Percentiles rank a stretch among this genome's conserved stretches.
Evolutionary conservation across 2,888 invertebrate species (phyloP).

Genomic region (Cacoxenus indagator): DNA sequence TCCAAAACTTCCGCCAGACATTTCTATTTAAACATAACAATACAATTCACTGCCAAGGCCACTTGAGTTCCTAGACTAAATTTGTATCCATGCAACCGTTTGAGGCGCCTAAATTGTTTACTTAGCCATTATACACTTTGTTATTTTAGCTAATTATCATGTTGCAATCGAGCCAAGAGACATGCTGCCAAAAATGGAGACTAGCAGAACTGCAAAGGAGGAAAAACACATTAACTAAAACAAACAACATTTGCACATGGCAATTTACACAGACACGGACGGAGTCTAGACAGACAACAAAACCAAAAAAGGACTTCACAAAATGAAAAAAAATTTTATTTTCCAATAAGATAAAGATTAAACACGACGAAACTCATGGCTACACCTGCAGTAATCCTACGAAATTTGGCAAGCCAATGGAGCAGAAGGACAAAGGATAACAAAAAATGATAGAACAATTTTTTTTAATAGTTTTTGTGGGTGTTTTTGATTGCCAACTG

Average conservation of each 20-base stretch:
- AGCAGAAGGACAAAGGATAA: background rate
- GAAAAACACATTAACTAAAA: slow-evolving; percentile 7
- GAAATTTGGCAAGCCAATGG: background rate
- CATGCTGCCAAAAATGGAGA: slow-evolving; percentile 14
- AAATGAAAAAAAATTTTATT: background rate
- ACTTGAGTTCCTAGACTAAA: no score
- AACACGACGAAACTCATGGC: background rate
- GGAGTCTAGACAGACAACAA: slow-evolving; percentile 11
- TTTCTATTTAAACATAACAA: no score
- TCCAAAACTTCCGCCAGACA: no score
- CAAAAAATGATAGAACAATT: background rate
- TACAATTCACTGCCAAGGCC: no score
- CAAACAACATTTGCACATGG: slow-evolving; percentile 15
- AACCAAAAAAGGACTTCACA: background rate
- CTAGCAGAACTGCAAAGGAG: background rate
- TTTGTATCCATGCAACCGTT: background rate
- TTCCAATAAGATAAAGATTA: slow-evolving; percentile 1
- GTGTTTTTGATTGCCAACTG: background rate
- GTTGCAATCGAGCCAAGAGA: slow-evolving; percentile 4
- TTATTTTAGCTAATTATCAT: slow-evolving; percentile 17
- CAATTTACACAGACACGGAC: background rate
- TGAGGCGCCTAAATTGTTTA: slow-evolving; percentile 17
- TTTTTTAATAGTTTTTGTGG: background rate
- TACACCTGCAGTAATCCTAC: slow-evolving; percentile 11
- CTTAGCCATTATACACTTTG: slow-evolving; percentile 5